A percentile compares a stretch with the other conserved stretches of the same genome.
Conservation (phyloP, 2,113 vertebrate genomes). For the Myrmophylax atrothorax region DNA sequence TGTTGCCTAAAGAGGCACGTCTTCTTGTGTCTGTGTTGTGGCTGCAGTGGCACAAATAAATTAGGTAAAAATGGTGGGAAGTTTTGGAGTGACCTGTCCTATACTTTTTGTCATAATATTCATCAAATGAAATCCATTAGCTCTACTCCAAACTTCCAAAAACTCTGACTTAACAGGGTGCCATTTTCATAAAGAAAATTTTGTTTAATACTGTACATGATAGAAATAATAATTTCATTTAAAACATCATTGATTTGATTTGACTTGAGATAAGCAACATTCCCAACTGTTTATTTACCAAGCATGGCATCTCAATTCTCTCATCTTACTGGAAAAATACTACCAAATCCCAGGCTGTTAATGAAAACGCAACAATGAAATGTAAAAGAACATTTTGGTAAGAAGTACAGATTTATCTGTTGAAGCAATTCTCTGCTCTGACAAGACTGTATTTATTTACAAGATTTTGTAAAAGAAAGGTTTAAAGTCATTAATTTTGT, state of each 20-base stretch:
- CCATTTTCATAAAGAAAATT: not conserved
- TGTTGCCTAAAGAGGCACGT: not conserved
- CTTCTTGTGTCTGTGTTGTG: not conserved
- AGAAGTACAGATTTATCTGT: not conserved
- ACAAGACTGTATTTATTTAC: not conserved
- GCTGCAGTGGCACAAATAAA: not conserved
- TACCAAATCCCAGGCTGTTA: not conserved
- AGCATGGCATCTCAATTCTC: not conserved
- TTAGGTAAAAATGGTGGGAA: not conserved
- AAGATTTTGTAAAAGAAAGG: not conserved
- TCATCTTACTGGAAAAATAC: not conserved
- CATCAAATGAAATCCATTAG: not conserved
- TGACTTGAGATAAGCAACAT: not conserved
- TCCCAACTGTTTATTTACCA: not conserved
- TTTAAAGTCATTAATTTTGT: not conserved
- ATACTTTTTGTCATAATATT: not conserved
- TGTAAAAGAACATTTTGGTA: not conserved
- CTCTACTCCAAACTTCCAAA: not conserved
- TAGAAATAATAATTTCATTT: not conserved
- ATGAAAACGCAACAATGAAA: not conserved
- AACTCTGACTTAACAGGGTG: not conserved
- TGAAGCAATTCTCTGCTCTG: not conserved
- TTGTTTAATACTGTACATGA: not conserved
- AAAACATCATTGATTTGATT: not conserved
- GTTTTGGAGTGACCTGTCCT: not conserved